A percentile compares a stretch with the other conserved stretches of the same genome.
These are phyloP conservation scores for Pseudococcus longispinus DNA, from an alignment of 2,888 invertebrate species.

Conservation along the genomic window DNA sequence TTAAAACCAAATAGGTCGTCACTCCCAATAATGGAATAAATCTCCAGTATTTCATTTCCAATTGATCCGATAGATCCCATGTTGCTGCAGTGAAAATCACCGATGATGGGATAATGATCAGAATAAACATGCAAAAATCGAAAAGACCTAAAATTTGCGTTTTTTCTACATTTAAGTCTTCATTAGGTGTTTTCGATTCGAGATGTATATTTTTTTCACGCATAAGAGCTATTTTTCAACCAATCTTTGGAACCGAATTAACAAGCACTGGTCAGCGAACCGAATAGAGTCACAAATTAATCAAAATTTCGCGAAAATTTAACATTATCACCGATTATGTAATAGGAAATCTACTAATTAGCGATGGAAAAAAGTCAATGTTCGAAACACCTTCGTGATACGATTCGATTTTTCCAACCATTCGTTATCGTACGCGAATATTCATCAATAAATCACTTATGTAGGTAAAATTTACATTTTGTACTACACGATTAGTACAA, in stretches of 20 bases:
- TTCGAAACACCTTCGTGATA: neutral
- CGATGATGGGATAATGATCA: neutral
- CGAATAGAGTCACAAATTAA: neutral
- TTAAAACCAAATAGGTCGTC: neutral
- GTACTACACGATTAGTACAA: neutral
- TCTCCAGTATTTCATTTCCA: neutral
- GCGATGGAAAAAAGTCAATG: neutral
- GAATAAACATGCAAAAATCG: conserved; percentile 14
- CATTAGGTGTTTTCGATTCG: neutral
- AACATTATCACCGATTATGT: neutral
- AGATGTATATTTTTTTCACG: neutral
- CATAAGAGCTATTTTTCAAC: neutral
- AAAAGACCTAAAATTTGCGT: neutral
- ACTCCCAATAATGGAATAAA: neutral
- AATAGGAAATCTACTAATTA: neutral
- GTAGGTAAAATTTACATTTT: neutral
- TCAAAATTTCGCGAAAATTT: neutral
- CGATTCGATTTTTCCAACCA: neutral
- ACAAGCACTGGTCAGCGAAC: neutral
- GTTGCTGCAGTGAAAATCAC: conserved; percentile 2
- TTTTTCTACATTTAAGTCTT: neutral
- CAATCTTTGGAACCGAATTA: neutral
- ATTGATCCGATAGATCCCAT: neutral
- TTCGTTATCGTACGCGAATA: neutral
- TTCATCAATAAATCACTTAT: neutral